Evolutionary conservation across 2,113 vertebrate genomes (phyloP), one percentile per base, ranked within the genome.

Genomic region (Australoheros scitulus): DNA sequence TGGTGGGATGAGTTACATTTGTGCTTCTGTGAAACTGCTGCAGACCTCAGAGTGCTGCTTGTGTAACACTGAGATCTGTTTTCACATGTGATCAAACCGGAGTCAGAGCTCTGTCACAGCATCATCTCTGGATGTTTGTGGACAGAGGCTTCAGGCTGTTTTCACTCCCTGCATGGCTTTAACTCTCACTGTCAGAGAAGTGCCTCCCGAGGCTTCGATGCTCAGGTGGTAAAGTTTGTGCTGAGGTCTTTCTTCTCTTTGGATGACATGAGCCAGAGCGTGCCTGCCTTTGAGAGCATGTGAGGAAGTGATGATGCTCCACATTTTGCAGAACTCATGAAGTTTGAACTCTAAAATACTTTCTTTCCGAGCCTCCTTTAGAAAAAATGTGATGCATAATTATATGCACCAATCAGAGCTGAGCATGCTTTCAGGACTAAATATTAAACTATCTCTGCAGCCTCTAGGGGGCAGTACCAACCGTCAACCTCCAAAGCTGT

Each of bases 1-100:
- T 47, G 74, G 61, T 57, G 52, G 52, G n/a, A 41, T 91, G 87
- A 92, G 15, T 89, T 84, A 87, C 15, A 56, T 41, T 13, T 15
- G 61, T 90, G 84, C 83, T 63, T 64, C 1, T 15, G 38, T 26
- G 41, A 79, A 85, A 85, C 82, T 80, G 20, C 90, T 52, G 18
- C 56, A 47, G 57, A n/a, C 6, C 1, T 43, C 8, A 36, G 52
- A 68, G 47, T 15, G 20, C 15, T 58, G 59, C 10, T 80, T 83
- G 74, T 70, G 58, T 55, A 82, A 80, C n/a, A 3, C 15, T 6
- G 17, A 61, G 4, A 11, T 58, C n/a, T 78, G 56, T 24, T 15
- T 50, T 4, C 64, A 83, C 17, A 63, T 7, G 41, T 43, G 61
- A 56, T 47, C 58, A 64, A n/a, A 60, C 18, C 3, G 24, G 24